Base-by-base conservation (phyloP, 2,113 vertebrate genomes). In the Neopipo cinnamomea region DNA sequence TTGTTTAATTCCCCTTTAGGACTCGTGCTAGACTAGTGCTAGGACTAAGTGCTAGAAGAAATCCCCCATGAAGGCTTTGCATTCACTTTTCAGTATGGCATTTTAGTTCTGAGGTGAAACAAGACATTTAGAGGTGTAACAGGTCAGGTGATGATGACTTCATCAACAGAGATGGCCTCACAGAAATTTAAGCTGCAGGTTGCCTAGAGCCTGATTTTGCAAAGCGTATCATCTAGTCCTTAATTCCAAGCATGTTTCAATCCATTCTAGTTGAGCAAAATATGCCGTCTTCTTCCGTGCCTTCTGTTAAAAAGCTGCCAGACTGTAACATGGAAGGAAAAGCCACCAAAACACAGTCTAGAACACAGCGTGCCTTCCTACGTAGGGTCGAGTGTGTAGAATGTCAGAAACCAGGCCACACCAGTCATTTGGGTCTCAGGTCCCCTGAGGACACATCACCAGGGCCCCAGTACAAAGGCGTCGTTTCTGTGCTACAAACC, bases 391-490 rank as follows among this genome's bases (percentile, higher is more conserved):
- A 85, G 9, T 47, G 58, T 0, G 2, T 23, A 21, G 41, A 85
- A 14, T 22, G 7, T 31, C 30, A 62, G 61, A 66, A 74, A 61
- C 28, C 20, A 39, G 33, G 50, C 33, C n/a, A 49, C 37, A 41
- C 24, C 25, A 58, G 20, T 8, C 23, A 2, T 14, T 56, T 46
- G 39, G 30, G 7, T 42, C 81, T 61, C n/a, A 0, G 0, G 31
- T 76, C 19, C 14, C 35, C 8, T 3, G 5, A 0, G 11, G 39
- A 12, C 63, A 33, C 30, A 23, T 16, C 67, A 61, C 30, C 24
- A 7, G 0, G 2, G 27, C 5, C 4, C 53, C 74, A 71, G 53
- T 23, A 50, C 19, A 30, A 8, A 53, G 49, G 7, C 0, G 0
- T 76, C 25, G 9, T 5, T 46, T n/a, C 4, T 31, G 27, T 68